These are phyloP conservation scores for Protosalanx chinensis DNA, from an alignment of 2,797 vertebrate genomes.

Conservation along the genomic window DNA sequence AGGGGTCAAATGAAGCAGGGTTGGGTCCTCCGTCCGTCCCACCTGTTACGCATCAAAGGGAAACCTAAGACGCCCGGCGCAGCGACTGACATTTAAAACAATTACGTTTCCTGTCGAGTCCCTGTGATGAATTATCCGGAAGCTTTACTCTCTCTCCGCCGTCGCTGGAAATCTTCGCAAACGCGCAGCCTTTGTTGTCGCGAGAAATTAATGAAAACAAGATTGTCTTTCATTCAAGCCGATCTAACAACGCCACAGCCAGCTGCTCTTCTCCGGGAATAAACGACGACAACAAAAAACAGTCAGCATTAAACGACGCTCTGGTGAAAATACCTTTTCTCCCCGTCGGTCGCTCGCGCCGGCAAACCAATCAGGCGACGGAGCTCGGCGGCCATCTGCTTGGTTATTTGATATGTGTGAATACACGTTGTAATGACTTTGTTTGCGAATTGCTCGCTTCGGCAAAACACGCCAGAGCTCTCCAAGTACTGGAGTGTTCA, in stretches of 20 bases:
- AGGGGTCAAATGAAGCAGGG: slow-evolving; percentile 66
- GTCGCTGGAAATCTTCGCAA: slow-evolving; percentile 99
- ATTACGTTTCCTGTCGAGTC: slow-evolving; percentile 96
- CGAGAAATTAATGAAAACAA: slow-evolving; percentile 99
- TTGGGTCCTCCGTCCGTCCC: slow-evolving; percentile 66
- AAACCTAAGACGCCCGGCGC: slow-evolving; percentile 58
- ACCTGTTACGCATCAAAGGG: slow-evolving; percentile 74
- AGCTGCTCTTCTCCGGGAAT: slow-evolving; percentile 99
- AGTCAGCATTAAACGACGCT: slow-evolving; percentile 99
- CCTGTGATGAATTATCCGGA: slow-evolving; percentile 99
- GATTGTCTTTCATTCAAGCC: slow-evolving; percentile 99
- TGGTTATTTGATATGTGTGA: slow-evolving; percentile 99
- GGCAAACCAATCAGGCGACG: slow-evolving; percentile 96
- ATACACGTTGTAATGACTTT: slow-evolving; percentile 99
- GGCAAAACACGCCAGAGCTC: slow-evolving; percentile 98
- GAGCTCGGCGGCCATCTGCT: slow-evolving; percentile 99
- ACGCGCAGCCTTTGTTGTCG: slow-evolving; percentile 92
- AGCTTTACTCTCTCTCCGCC: slow-evolving; percentile 83
- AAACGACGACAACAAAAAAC: slow-evolving; percentile 71
- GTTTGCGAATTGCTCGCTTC: slow-evolving; percentile 99
- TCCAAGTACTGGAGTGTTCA: slow-evolving; percentile 99
- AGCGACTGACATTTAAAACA: slow-evolving; percentile 98
- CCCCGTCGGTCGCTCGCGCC: slow-evolving; percentile 84
- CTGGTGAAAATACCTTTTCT: slow-evolving; percentile 91
- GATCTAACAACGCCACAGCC: slow-evolving; percentile 99